phyloP scores from a whole-genome alignment of 1,140 invertebrate species.

The Chrysomallon squamiferum region DNA sequence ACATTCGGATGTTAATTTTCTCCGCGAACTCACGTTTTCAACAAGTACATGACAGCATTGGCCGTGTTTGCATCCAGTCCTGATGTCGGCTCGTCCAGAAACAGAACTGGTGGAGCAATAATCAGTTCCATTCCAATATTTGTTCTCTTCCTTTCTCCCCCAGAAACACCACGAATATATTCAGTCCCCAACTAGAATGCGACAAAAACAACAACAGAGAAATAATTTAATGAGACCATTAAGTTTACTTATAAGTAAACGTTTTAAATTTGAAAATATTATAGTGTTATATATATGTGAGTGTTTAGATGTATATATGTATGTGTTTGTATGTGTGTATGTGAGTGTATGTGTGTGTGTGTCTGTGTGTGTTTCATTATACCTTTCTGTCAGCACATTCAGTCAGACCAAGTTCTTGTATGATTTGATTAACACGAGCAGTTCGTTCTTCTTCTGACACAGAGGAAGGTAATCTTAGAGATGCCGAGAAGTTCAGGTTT shows the following conservation, averaged over 20 bases:
- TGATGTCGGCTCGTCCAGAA: constrained; percentile 64
- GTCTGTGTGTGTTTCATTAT: not conserved
- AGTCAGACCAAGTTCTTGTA: constrained; percentile 52
- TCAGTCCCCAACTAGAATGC: constrained; percentile 56
- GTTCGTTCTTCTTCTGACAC: constrained; percentile 36
- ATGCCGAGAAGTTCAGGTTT: constrained; percentile 61
- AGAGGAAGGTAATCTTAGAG: constrained; percentile 45
- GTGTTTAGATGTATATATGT: no score
- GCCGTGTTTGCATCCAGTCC: constrained; percentile 63
- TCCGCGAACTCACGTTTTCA: constrained; percentile 58
- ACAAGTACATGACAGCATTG: constrained; percentile 58
- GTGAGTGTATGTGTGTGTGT: no score
- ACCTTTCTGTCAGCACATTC: constrained; percentile 58
- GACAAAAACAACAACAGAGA: no score
- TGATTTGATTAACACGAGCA: constrained; percentile 49
- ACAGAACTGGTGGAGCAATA: constrained; percentile 60
- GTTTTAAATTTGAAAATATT: no score
- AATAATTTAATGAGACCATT: no score
- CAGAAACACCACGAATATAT: constrained; percentile 61
- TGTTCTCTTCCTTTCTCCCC: constrained; percentile 61
- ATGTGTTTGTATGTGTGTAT: no score
- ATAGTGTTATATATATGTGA: no score
- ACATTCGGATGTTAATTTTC: no score
- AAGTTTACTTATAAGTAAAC: no score
- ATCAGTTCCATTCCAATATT: constrained; percentile 65